phyloP scores from a whole-genome alignment of 2,888 invertebrate species.

The Nephrotoma flavescens region DNA sequence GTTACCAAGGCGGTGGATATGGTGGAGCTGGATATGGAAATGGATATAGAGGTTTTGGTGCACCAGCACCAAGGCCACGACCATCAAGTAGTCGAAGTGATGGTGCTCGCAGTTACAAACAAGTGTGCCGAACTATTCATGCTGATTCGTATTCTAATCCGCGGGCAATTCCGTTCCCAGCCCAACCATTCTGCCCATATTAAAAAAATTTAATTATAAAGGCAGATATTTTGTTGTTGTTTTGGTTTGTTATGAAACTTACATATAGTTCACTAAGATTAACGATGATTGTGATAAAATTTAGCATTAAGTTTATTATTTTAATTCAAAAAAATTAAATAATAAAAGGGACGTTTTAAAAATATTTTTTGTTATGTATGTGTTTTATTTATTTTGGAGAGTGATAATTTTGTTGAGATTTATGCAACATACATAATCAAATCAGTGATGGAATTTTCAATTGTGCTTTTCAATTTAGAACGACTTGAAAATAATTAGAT shows the following conservation, averaged over 20 bases:
- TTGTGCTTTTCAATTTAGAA: too few relatives aligned
- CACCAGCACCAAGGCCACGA: not conserved
- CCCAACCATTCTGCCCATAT: conserved; percentile 36
- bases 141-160: conserved; percentile 40
- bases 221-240: not conserved
- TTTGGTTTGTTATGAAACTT: not conserved
- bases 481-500: too few relatives aligned
- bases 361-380: not conserved
- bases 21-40: not conserved
- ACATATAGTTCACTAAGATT: not conserved
- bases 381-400: not conserved
- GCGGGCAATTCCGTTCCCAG: conserved; percentile 34
- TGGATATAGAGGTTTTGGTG: not conserved
- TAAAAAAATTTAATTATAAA: not conserved
- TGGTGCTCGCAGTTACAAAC: conserved; percentile 40
- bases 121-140: conserved; percentile 49
- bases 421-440: too few relatives aligned
- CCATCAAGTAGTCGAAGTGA: conserved; percentile 2
- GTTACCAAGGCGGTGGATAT: not conserved
- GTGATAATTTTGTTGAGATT: not conserved
- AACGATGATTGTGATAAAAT: not conserved
- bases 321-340: not conserved
- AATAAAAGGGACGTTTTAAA: not conserved
- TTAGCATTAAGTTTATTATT: not conserved
- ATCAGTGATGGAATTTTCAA: too few relatives aligned